Conservation (phyloP, 2,113 vertebrate species). For the Anhinga rufa region DNA sequence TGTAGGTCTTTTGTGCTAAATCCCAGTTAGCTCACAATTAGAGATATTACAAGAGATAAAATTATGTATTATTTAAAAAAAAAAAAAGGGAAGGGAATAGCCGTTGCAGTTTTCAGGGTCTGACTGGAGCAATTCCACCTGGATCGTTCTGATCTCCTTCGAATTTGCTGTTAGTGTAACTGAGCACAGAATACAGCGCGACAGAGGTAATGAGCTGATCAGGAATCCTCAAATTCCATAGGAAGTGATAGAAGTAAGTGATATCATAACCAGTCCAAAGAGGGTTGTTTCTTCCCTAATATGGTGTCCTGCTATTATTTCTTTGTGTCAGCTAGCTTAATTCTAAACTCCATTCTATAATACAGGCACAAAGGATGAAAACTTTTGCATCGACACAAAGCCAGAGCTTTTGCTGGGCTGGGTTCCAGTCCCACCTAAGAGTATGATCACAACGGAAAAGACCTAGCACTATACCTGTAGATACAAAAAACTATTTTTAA, state of each 20-base stretch:
- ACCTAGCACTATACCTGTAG: not conserved
- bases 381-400: fast-evolving
- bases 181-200: not conserved
- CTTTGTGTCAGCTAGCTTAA: not conserved
- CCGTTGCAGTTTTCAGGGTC: not conserved
- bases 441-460: fast-evolving
- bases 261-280: not conserved
- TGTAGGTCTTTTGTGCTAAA: not conserved
- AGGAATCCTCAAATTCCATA: not conserved
- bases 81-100: not conserved
- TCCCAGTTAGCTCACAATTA: not conserved
- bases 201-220: not conserved
- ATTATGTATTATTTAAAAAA: fast-evolving
- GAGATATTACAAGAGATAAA: not conserved
- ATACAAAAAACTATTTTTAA: fast-evolving
- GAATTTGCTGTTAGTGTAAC: not conserved
- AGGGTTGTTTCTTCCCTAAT: not conserved
- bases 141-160: not conserved
- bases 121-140: not conserved
- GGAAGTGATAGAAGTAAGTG: fast-evolving
- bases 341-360: not conserved
- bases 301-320: not conserved
- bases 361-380: not conserved
- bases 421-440: not conserved
- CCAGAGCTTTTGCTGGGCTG: not conserved